Conservation (phyloP, 2,797 vertebrate species). For the Acanthis flammea region DNA sequence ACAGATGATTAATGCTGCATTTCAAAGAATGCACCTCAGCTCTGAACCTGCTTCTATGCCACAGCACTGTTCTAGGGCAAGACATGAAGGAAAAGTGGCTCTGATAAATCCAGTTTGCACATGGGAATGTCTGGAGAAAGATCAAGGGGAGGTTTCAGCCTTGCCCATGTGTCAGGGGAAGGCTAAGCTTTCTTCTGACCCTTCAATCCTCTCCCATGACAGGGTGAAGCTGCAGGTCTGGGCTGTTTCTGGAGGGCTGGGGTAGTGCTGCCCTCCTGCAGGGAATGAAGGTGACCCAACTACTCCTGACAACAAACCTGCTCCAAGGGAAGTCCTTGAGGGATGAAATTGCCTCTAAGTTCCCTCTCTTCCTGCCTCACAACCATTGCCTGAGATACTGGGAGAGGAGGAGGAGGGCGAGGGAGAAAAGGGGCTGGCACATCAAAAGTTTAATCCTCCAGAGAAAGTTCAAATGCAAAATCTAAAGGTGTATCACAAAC, state of each 20-base stretch:
- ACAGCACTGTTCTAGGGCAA: not conserved
- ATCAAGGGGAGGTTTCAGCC: not conserved
- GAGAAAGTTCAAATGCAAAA: not conserved
- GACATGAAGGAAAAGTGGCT: not conserved
- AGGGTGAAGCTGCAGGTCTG: not conserved
- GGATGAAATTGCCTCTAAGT: not conserved
- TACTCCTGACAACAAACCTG: not conserved
- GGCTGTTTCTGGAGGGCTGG: not conserved
- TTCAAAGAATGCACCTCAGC: not conserved
- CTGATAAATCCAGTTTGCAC: not conserved
- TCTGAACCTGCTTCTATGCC: not conserved
- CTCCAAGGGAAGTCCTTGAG: not conserved
- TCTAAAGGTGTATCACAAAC: slow-evolving; percentile 35
- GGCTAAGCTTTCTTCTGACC: not conserved
- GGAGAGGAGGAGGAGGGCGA: not conserved
- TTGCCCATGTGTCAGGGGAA: not conserved
- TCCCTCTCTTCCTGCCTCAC: not conserved
- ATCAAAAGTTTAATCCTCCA: slow-evolving; percentile 22
- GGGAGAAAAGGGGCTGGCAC: not conserved
- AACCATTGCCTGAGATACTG: not conserved
- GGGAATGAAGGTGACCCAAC: not conserved
- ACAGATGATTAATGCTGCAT: not conserved
- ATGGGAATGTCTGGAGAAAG: not conserved
- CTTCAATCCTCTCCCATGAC: not conserved
- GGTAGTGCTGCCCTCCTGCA: not conserved